Percentiles rank a stretch among this genome's conserved stretches.
phyloP scores from a whole-genome alignment of 2,113 vertebrate species.

The Megalops atlanticus region DNA sequence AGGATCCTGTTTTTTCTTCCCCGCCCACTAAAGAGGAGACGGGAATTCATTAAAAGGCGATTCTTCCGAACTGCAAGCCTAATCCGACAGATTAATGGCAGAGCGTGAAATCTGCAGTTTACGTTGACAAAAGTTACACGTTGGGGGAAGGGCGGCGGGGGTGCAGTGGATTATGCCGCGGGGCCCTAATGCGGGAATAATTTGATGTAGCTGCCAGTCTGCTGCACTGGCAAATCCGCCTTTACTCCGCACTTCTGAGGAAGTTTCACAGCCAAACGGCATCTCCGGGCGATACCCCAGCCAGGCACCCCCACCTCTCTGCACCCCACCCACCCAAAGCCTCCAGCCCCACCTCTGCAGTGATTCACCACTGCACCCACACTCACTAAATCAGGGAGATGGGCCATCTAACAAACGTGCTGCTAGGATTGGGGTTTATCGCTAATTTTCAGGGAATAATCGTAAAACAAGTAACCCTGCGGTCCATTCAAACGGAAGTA shows the following conservation, averaged over 20 bases:
- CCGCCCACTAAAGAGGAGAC: slow-evolving; percentile 41
- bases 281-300: neutral
- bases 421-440: neutral
- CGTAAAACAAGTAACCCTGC: neutral
- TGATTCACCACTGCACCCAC: slow-evolving; percentile 27
- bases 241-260: slow-evolving; percentile 42
- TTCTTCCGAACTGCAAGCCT: slow-evolving; percentile 69
- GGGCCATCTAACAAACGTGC: neutral
- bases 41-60: slow-evolving; percentile 64
- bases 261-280: slow-evolving; percentile 38
- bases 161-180: slow-evolving; percentile 70
- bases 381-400: neutral
- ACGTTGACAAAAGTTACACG: slow-evolving; percentile 77
- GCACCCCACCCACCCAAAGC: slow-evolving; percentile 38
- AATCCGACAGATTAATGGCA: slow-evolving; percentile 83
- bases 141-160: slow-evolving; percentile 69
- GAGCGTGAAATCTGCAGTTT: slow-evolving; percentile 77
- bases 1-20: slow-evolving; percentile 20
- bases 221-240: slow-evolving; percentile 61
- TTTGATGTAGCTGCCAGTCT: slow-evolving; percentile 80
- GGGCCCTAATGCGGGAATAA: slow-evolving; percentile 74
- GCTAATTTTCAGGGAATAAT: neutral
- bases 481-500: neutral
- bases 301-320: slow-evolving; percentile 43
- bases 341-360: neutral